Evolutionary conservation across 1,140 invertebrate genomes (phyloP), one percentile per base, ranked within the genome.

Genomic region (Brachionus koreanus): DNA sequence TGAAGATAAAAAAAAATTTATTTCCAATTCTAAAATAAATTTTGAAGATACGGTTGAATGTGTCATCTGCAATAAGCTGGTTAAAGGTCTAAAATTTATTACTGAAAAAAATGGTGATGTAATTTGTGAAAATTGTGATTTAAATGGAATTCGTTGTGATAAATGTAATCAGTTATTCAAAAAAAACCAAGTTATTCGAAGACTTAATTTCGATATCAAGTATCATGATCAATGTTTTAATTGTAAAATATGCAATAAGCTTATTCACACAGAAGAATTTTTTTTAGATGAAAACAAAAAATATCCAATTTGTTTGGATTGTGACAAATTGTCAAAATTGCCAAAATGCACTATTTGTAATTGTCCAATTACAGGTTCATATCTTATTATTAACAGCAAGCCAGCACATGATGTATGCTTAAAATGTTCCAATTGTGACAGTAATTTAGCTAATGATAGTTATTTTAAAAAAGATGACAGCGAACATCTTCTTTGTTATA

Each of bases 71-170:
- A 61, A 16, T 16, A 29, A 61, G n/a, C 3, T 29, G 25, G 74
- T 77, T 49, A 10, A 77, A 49, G 74, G 74, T 10, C 7, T 10
- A 5, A 52, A 61, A 52, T 77, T 33, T 29, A 33, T 57, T 9
- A 77, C 74, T n/a, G 74, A 77, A 57, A 52, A 52, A 37, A 77
- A 33, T 23, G 43, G 74, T 5, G 52, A 52, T 52, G 25, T 77
- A n/a, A 52, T 61, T 10, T 77, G 74, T 37, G 74, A 77, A n/a
- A 77, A 49, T 57, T 77, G 74, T 61, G 74, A 77, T 0, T 3
- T 33, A 61, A 77, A 52, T 19, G 74, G 42, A 29, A 13, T 42
- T 52, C 29, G 37, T 49, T 77, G 74, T 61, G 25, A 33, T 5
- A 77, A 77, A 49, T 77, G 74, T 29, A 77, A 77, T 23, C n/a